Evolutionary conservation across 2,113 vertebrate species (phyloP), one percentile per base, ranked within the genome.

Genomic region (Hippoglossus stenolepis): DNA sequence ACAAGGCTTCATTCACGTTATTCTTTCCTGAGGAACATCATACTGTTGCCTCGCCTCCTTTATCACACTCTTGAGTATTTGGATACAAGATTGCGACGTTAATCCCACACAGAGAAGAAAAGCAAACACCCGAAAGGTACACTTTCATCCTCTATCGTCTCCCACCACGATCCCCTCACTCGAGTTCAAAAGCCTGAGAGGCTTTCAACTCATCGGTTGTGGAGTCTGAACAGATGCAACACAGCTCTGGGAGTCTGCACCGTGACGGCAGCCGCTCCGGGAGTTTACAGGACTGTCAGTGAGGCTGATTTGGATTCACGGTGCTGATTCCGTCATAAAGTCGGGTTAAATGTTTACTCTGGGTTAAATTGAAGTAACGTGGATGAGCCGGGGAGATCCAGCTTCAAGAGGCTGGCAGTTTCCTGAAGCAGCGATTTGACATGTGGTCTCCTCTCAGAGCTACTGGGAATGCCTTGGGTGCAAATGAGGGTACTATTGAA

Each of bases 101-200:
- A 78, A 77, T 79, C 51, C 20, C 17, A 18, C 51, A 20, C 18
- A 49, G 45, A 49, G 45, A 15, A 49, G 40, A 17, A 17, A 49
- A 49, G 45, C 15, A 49, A 1, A 18, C 45, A 18, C 45, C 45
- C 45, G 17, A 20, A 28, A 62, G 69, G 47, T 58, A 47, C 57
- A 59, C 65, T 75, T 70, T 78, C 63, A 66, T 78, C 58, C 67
- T 45, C 35, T 14, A 5, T 56, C 28, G 43, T 62, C 60, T 62
- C 56, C 15, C 45, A 13, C 10, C 24, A 24, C 35, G 17, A 45
- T 45, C 21, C 63, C 63, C n/a, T 57, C 57, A 15, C 57, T 51
- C 54, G 58, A 51, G 24, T 83, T 85, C 57, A 81, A 85, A 83
- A 31, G 54, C 70, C 54, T n/a, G 3, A 62, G 21, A 75, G 38